Evolutionary conservation across 2,888 invertebrate genomes (phyloP).

Genomic region (Dolichopus griseipennis): DNA sequence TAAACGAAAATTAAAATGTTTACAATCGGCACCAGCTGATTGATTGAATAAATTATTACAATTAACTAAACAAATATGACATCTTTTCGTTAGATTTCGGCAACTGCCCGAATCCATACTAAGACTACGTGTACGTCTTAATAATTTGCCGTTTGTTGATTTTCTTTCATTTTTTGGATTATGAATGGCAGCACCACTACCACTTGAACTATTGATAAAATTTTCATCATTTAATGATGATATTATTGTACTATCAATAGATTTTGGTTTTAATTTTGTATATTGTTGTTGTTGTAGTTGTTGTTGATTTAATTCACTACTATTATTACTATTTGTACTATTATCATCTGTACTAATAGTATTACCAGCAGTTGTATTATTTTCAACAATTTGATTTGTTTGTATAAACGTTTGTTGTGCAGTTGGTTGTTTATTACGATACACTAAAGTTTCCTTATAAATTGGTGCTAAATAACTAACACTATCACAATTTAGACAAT

Average conservation of each 20-base stretch:
- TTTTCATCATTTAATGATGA: constrained; percentile 2
- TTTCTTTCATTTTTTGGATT: constrained; percentile 28
- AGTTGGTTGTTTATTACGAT: constrained; percentile 23
- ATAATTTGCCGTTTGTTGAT: constrained; percentile 24
- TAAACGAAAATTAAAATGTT: constrained; percentile 31
- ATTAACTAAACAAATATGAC: constrained; percentile 43
- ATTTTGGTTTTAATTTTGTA: constrained; percentile 21
- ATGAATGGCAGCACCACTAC: constrained; percentile 17
- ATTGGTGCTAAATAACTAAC: constrained; percentile 44
- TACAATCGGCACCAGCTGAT: constrained; percentile 25
- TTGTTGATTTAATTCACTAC: constrained; percentile 15
- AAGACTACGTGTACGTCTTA: constrained; percentile 40
- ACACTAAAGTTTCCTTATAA: constrained; percentile 40
- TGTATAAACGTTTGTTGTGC: constrained; percentile 16
- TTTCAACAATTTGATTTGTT: neutral
- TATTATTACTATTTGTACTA: constrained; percentile 7
- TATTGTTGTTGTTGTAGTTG: constrained; percentile 19
- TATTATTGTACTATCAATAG: constrained; percentile 23
- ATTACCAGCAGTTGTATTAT: neutral
- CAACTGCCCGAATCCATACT: constrained; percentile 40
- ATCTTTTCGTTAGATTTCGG: constrained; percentile 33
- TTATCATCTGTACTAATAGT: neutral
- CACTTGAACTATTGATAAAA: neutral
- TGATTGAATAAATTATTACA: constrained; percentile 40
- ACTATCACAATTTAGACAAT: constrained; percentile 43